Conservation (phyloP, 35 echinoderm and acorn worm species). For the Diadema setosum region DNA sequence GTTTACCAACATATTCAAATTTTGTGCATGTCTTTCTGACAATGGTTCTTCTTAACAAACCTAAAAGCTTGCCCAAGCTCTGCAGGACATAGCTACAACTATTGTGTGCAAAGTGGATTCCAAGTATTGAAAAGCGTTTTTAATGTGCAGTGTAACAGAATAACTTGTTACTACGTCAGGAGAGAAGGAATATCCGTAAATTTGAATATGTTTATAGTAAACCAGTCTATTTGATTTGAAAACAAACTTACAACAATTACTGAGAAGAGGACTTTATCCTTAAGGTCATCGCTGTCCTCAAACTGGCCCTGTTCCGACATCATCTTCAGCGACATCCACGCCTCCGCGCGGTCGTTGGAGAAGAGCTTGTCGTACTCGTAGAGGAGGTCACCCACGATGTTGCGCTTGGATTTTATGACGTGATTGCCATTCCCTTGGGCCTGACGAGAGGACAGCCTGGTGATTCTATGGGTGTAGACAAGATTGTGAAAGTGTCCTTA, state of each 20-base stretch:
- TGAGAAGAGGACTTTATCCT: constrained; percentile 71
- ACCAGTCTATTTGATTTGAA: no score
- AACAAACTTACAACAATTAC: constrained; percentile 56
- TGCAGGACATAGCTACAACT: no score
- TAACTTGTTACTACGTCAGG: no score
- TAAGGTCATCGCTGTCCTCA: constrained; percentile 50
- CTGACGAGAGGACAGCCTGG: background rate
- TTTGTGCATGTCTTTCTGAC: no score
- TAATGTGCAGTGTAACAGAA: no score
- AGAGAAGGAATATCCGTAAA: no score
- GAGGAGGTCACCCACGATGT: constrained; percentile 43
- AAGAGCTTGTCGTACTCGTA: constrained; percentile 70
- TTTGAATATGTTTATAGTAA: no score
- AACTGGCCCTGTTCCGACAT: constrained; percentile 38
- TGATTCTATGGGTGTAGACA: background rate
- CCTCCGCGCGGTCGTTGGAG: constrained; percentile 48
- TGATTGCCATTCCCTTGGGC: background rate
- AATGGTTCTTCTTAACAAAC: no score
- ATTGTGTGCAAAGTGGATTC: no score
- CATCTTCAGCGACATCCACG: constrained; percentile 39
- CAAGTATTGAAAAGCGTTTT: no score
- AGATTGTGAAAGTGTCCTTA: background rate
- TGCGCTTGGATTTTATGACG: background rate
- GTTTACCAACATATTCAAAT: no score
- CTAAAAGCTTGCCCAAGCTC: no score